A percentile compares a stretch with the other conserved stretches of the same genome.
These are phyloP conservation scores for Tachuris rubrigastra DNA, from an alignment of 2,113 vertebrate species.

Conservation along the genomic window DNA sequence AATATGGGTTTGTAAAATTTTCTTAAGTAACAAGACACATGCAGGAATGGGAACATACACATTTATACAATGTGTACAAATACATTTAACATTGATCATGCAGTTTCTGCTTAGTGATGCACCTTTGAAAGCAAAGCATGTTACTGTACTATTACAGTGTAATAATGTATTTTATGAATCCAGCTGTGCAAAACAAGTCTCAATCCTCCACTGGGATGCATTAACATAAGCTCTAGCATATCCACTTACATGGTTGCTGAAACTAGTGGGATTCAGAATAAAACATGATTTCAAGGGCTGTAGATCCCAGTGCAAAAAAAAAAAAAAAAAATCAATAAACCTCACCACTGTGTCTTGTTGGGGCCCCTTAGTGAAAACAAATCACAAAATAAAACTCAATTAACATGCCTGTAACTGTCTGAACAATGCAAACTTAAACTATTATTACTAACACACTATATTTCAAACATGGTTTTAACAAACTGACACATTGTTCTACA, in stretches of 20 bases:
- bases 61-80: slow-evolving; percentile 67
- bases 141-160: background rate
- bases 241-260: background rate
- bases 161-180: background rate
- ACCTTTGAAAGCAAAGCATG: slow-evolving; percentile 33
- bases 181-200: background rate
- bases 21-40: slow-evolving; percentile 49
- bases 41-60: slow-evolving; percentile 64
- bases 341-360: background rate
- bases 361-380: background rate
- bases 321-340: background rate
- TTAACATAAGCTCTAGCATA: background rate
- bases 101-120: slow-evolving; percentile 35
- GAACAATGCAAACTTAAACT: background rate
- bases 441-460: background rate
- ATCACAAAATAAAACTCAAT: background rate
- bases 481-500: background rate
- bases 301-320: background rate
- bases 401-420: background rate
- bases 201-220: background rate
- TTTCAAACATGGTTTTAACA: background rate
- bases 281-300: background rate
- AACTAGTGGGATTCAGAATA: background rate
- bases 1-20: slow-evolving; percentile 7
- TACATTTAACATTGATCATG: slow-evolving; percentile 64